Evolutionary conservation across 2,888 invertebrate genomes (phyloP), one percentile per base, ranked within the genome.

Genomic region (Plemyria rubiginata): DNA sequence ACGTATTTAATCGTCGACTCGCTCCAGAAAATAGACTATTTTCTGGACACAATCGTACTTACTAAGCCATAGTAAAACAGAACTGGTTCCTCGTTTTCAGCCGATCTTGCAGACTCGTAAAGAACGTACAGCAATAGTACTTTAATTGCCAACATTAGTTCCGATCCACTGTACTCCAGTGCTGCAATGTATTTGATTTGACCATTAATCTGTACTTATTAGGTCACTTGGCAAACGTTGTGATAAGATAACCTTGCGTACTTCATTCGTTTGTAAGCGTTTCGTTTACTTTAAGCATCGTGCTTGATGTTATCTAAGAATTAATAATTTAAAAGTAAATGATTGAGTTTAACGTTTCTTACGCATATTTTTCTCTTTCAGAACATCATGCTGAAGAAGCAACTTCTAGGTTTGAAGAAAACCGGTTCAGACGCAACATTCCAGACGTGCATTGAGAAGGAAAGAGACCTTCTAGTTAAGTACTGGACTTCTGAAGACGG

Each of bases 401-500:
- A 85, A 65, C 75, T 93, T 60, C 77, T 93, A 51, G 79, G 77
- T 50, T 72, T 89, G 65, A 84, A 94, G 93, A 68, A 94, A 93
- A 82, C 90, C 94, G 76, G 87, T 94, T 73, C 94, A 94, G 67
- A 93, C 91, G 79, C 94, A 46, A 60, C 60, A 94, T 82, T 92
- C 94, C 94, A 94, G 71, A 87, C 93, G 29, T 93, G 94, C 52
- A 88, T 96, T 75, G 95, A 95, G 69, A 92, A 94, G 4, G 96
- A 97, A 84, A 94, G 94, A 60, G 94, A 95, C 73, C 86, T 96
- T 36, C 91, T 97, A 63, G 88, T 95, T 5, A 94, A 96, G 68
- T 95, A 96, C 77, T 97, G 97, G 97, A 94, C 94, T 66, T 95
- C 96, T 2, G 79, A 90, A 0, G 96, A 96, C 75, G 97, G 96